Evolutionary conservation across 2,888 invertebrate genomes (phyloP), one percentile per base, ranked within the genome.

Genomic region (Horisme vitalbata): DNA sequence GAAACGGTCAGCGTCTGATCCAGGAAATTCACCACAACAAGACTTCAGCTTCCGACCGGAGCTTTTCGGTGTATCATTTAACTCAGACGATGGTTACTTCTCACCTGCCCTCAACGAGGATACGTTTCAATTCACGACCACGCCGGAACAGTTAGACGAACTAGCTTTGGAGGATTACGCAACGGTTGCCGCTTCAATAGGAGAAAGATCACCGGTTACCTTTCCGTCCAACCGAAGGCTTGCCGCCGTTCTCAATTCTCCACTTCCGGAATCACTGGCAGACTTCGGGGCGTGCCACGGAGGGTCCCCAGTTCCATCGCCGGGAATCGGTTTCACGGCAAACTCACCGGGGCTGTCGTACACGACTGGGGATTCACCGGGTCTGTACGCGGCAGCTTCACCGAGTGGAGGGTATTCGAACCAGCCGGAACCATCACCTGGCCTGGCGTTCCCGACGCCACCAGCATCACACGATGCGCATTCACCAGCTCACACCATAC

Each of bases 401-500:
- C 87, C 87, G 2, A 75, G 79, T 30, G 83, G 81, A 36, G 83
- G 78, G 53, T 87, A 86, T 59, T 84, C 86, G 9, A 79, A 79
- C 27, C 87, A 86, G 38, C 75, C 87, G 2, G 79, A 83, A 43
- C 76, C 83, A 46, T 94, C 95, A n/a, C 95, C 95, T 0, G 93
- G 94, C 23, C 91, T 96, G 26, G 78, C 95, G 12, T 96, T 96
- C 71, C 96, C 96, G 2, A 96, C 96, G 5, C 96, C 96, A 12
- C 96, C 96, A 3, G 96, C 96, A 1, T 96, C 96, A 61, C 96
- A 96, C 63, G 96, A 96, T 83, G 95, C 95, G 12, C 93, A 94
- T 48, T 93, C 93, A 53, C 94, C 94, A 51, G 82, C 83, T 5
- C 85, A 87, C 45, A 78, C 84, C 4, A 93, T 93, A 1, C 93